Percentiles rank a stretch among this genome's conserved stretches.
These are phyloP conservation scores for Anisognathus igniventris DNA, from an alignment of 2,797 vertebrate species.

Conservation along the genomic window DNA sequence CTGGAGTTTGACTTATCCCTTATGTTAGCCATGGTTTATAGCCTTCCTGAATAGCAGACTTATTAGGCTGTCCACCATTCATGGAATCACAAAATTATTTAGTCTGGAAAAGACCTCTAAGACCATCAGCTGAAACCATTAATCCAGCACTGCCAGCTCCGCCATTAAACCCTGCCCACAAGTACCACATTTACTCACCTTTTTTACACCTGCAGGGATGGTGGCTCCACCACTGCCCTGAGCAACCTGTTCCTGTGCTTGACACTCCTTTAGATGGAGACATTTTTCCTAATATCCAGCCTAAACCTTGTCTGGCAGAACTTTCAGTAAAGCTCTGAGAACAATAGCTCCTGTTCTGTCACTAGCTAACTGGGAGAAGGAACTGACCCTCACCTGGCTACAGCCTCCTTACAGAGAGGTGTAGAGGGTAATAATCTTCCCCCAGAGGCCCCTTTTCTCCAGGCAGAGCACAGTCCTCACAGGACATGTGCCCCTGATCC, in stretches of 20 bases:
- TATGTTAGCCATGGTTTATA: neutral
- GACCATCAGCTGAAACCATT: fast-evolving
- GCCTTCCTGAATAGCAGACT: neutral
- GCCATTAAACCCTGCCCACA: neutral
- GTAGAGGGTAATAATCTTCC: neutral
- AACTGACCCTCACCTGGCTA: neutral
- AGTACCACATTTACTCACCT: neutral
- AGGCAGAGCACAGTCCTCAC: neutral
- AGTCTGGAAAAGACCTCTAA: neutral
- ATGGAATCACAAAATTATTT: neutral
- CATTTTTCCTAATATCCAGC: neutral
- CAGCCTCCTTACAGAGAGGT: neutral
- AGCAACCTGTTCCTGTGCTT: neutral
- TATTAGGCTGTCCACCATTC: neutral
- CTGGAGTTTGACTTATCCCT: neutral
- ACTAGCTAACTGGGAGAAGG: neutral
- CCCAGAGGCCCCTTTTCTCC: neutral
- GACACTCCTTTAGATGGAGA: neutral
- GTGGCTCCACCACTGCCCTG: neutral
- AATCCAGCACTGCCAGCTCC: neutral
- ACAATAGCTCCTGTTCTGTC: neutral
- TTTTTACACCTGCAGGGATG: neutral
- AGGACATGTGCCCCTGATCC: neutral
- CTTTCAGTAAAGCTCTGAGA: neutral
- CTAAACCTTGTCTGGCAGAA: neutral